These are phyloP conservation scores for Chloebia gouldiae DNA, from an alignment of 2,113 vertebrate species.

Conservation along the genomic window DNA sequence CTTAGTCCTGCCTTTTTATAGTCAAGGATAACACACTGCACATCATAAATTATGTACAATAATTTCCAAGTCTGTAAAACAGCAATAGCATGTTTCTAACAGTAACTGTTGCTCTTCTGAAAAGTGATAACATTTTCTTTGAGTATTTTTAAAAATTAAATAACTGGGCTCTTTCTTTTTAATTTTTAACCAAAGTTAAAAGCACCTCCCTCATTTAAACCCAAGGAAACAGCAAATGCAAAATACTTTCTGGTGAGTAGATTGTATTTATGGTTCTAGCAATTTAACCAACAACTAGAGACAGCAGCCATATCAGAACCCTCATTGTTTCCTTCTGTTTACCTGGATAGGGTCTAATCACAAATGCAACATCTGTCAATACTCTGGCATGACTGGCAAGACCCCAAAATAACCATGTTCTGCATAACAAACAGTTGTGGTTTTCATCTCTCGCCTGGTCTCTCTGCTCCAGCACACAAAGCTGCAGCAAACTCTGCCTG, in stretches of 20 bases:
- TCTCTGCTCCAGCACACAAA: not conserved
- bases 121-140: not conserved
- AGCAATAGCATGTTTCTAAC: not conserved
- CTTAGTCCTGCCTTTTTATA: not conserved
- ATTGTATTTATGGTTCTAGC: not conserved
- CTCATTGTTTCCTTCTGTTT: not conserved
- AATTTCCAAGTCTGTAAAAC: not conserved
- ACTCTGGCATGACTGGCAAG: not conserved
- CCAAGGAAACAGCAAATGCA: not conserved
- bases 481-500: not conserved
- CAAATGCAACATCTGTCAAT: not conserved
- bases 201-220: not conserved
- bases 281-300: not conserved
- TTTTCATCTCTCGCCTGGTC: not conserved
- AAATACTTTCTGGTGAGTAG: not conserved
- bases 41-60: not conserved
- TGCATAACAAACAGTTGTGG: not conserved
- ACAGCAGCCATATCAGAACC: not conserved
- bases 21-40: not conserved
- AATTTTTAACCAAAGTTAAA: not conserved
- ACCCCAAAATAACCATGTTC: not conserved
- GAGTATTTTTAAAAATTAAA: not conserved
- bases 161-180: not conserved
- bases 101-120: not conserved
- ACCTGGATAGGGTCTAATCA: slow-evolving; percentile 7